Evolutionary conservation across 1,140 invertebrate species (phyloP).

Genomic region (Pteromalus puparum): DNA sequence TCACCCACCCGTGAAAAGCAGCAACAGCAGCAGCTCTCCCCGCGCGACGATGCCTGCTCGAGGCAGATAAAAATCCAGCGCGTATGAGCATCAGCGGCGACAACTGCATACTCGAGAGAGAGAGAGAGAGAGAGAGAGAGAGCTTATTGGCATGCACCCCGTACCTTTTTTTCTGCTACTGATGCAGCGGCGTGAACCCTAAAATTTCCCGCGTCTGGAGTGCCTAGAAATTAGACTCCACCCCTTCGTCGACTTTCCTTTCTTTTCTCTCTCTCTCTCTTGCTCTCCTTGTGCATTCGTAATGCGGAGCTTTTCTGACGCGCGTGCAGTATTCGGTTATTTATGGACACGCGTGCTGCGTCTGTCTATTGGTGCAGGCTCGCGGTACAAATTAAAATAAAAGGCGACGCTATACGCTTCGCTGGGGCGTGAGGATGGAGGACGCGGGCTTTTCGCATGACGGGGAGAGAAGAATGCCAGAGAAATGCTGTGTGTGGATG

Average conservation of each 20-base stretch:
- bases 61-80: constrained; percentile 57
- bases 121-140: too few relatives aligned
- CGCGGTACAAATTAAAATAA: constrained; percentile 46
- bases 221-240: constrained; percentile 51
- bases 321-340: constrained; percentile 46
- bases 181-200: constrained; percentile 54
- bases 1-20: constrained; percentile 69
- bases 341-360: constrained; percentile 26
- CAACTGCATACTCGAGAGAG: too few relatives aligned
- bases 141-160: constrained; percentile 66
- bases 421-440: constrained; percentile 32
- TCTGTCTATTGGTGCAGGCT: background rate
- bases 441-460: constrained; percentile 8
- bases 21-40: background rate
- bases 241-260: constrained; percentile 35
- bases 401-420: constrained; percentile 6
- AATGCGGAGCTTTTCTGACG: constrained; percentile 46
- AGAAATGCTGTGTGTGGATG: background rate
- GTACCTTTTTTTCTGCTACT: constrained; percentile 45
- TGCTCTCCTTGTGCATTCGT: background rate
- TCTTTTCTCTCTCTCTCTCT: background rate
- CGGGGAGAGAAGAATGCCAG: background rate
- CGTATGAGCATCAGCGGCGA: background rate
- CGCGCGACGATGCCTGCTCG: background rate
- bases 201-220: constrained; percentile 44